Percentiles rank a stretch among this genome's conserved stretches.
phyloP scores from a whole-genome alignment of 2,797 vertebrate genomes.

The Anomalospiza imberbis region DNA sequence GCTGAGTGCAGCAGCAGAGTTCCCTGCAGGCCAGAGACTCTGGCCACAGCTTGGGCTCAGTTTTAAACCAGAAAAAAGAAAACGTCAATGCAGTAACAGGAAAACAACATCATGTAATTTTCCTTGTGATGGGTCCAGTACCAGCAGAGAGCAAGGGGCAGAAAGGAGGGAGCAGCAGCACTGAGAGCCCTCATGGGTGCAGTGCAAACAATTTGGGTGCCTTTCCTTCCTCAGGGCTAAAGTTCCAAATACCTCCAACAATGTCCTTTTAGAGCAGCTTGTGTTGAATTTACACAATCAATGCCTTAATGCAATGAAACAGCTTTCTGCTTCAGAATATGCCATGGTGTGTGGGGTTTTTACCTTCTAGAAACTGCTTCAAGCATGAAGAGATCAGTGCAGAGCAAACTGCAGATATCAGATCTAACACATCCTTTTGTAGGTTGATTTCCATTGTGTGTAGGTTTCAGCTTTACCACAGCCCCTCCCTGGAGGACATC shows the following conservation, averaged over 20 bases:
- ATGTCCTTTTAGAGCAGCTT: neutral
- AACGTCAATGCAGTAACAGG: neutral
- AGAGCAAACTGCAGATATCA: neutral
- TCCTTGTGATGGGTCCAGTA: neutral
- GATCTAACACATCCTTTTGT: neutral
- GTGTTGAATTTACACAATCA: neutral
- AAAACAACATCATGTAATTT: neutral
- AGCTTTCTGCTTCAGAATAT: neutral
- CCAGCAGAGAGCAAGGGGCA: neutral
- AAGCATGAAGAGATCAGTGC: neutral
- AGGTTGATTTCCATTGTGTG: neutral
- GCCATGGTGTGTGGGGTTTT: accelerated
- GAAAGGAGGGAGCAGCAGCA: neutral
- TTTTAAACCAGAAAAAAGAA: neutral
- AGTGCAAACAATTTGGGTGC: too few species aligned
- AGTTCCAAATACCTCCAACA: neutral
- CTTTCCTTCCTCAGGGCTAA: neutral
- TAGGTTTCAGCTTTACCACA: neutral
- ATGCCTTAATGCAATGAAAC: neutral
- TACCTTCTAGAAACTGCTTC: neutral
- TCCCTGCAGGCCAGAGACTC: neutral
- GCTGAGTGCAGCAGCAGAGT: neutral
- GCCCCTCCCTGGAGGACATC: neutral
- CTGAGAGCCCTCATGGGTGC: neutral
- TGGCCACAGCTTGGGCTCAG: neutral